phyloP scores from a whole-genome alignment of 2,888 invertebrate genomes.

The Oxytorus armatus region DNA sequence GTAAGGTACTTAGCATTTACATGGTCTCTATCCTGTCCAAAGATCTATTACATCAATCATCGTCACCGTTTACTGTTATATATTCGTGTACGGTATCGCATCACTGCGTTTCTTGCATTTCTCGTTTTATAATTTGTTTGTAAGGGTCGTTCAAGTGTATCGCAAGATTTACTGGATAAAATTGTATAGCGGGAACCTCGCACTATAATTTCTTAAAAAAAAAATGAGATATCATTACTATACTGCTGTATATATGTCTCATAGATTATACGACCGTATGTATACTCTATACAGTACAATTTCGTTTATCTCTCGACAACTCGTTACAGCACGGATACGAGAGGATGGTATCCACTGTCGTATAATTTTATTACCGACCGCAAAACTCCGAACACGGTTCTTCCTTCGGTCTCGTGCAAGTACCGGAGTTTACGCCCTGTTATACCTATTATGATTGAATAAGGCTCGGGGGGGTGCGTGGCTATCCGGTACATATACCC shows the following conservation, averaged over 20 bases:
- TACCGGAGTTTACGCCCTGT: background rate
- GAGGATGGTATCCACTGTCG: no score
- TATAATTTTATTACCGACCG: no score
- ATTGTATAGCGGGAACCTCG: background rate
- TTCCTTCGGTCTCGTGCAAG: background rate
- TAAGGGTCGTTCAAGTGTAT: background rate
- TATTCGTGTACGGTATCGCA: background rate
- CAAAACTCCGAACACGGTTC: background rate
- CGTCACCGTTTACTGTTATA: slow-evolving; percentile 7
- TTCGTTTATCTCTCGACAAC: slow-evolving; percentile 24
- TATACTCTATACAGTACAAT: slow-evolving; percentile 12
- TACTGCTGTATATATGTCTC: slow-evolving; percentile 9
- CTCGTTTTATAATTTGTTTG: slow-evolving; percentile 13
- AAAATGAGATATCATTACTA: background rate
- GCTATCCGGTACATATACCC: slow-evolving; percentile 2
- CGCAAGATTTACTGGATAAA: slow-evolving; percentile 24
- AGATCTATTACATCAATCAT: slow-evolving; percentile 44
- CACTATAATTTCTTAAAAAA: slow-evolving; percentile 12
- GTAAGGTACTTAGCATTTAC: slow-evolving; percentile 9
- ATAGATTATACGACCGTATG: slow-evolving; percentile 7
- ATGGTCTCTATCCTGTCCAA: slow-evolving; percentile 17
- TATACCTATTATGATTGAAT: background rate
- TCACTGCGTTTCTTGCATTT: slow-evolving; percentile 33
- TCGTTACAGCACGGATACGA: background rate
- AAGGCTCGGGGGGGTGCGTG: slow-evolving; percentile 5